phyloP scores from a whole-genome alignment of 2,797 vertebrate genomes.

The Merluccius polli region DNA sequence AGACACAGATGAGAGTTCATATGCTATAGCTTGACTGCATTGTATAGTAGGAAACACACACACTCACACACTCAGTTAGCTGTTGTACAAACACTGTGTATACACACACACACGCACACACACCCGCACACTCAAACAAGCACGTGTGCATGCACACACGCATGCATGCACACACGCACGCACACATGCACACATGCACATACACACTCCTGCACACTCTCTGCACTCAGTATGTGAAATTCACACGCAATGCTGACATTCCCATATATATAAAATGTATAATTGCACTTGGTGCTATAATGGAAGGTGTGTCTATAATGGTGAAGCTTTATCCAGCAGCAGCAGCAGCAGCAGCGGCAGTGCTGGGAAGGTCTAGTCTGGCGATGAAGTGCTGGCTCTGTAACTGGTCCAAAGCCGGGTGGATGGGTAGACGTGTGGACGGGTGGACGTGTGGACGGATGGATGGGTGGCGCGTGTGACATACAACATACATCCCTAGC shows the following conservation, averaged over 20 bases:
- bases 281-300: conserved; percentile 40
- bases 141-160: not conserved
- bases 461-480: conserved; percentile 27
- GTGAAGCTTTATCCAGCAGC: conserved; percentile 1
- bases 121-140: not conserved
- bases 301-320: conserved; percentile 15
- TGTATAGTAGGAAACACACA: conserved; percentile 33
- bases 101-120: not conserved
- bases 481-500: conserved; percentile 59
- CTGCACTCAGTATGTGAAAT: not conserved
- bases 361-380: conserved; percentile 30
- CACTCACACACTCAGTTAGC: not conserved
- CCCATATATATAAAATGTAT: conserved; percentile 16
- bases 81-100: not conserved
- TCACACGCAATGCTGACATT: conserved; percentile 8
- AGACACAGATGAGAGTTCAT: conserved; percentile 18
- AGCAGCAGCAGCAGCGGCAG: conserved; percentile 1
- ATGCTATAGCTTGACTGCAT: conserved; percentile 24
- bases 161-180: conserved; percentile 5
- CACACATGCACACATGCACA: not conserved
- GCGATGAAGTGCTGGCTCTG: conserved; percentile 71
- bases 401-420: conserved; percentile 61
- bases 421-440: conserved; percentile 49
- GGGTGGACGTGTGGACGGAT: conserved; percentile 53
- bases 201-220: not conserved